These are phyloP conservation scores for Diplazon laetatorius DNA, from an alignment of 2,888 invertebrate genomes.

Conservation along the genomic window DNA sequence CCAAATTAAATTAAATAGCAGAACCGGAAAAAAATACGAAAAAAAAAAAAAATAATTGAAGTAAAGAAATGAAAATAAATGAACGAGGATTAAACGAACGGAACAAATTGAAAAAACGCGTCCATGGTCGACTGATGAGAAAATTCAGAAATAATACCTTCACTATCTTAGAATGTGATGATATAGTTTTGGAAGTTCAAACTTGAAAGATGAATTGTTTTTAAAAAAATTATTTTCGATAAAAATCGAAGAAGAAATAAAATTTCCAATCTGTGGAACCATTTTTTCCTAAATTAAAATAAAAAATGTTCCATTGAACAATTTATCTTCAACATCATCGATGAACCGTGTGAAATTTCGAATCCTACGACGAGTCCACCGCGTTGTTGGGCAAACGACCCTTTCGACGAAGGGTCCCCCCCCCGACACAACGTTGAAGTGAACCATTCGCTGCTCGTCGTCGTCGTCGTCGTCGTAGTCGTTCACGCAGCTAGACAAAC, in stretches of 20 bases:
- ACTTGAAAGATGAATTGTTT: not conserved
- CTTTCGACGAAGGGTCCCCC: not conserved
- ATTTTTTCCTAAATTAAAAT: no score
- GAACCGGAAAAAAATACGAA: slow-evolving; percentile 51
- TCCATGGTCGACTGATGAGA: slow-evolving; percentile 36
- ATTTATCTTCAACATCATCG: no score
- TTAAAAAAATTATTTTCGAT: not conserved
- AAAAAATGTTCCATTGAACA: no score
- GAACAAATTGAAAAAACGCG: slow-evolving; percentile 72
- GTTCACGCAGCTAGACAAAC: slow-evolving; percentile 67
- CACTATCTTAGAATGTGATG: slow-evolving; percentile 4
- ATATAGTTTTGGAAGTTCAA: not conserved
- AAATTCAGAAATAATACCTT: slow-evolving; percentile 1
- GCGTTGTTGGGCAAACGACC: not conserved
- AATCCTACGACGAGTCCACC: not conserved
- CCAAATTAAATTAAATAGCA: slow-evolving; percentile 81
- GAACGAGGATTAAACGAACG: no score
- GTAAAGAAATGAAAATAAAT: no score
- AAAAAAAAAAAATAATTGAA: slow-evolving; percentile 21
- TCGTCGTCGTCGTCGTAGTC: no score
- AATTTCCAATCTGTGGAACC: no score
- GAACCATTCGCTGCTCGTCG: slow-evolving; percentile 42
- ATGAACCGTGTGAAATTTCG: not conserved
- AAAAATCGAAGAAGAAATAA: not conserved
- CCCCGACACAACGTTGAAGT: slow-evolving; percentile 11